These are phyloP conservation scores for Sarcophaga variegata DNA, from an alignment of 2,888 invertebrate species.

Conservation along the genomic window DNA sequence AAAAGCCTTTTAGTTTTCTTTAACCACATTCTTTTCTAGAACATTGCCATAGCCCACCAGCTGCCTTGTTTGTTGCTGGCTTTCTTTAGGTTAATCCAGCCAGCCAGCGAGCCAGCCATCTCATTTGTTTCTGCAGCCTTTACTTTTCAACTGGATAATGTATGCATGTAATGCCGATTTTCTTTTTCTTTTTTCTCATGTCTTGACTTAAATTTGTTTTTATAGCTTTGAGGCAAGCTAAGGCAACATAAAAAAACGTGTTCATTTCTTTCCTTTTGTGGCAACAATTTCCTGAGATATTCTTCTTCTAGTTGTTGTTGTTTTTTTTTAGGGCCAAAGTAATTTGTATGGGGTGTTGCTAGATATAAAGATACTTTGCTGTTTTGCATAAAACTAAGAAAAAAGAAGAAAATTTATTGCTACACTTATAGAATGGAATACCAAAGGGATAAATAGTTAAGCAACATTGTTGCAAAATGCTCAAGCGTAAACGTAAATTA, in stretches of 20 bases:
- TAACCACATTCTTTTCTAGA: background rate
- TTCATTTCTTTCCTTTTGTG: background rate
- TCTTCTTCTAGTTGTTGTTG: background rate
- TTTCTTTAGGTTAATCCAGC: conserved; percentile 12
- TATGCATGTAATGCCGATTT: background rate
- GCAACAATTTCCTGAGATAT: conserved; percentile 14
- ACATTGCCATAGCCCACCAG: background rate
- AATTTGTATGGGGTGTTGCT: conserved; percentile 27
- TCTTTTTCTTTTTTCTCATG: background rate
- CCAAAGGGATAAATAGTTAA: background rate
- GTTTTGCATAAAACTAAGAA: background rate
- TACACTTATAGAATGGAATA: background rate
- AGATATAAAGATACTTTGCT: background rate
- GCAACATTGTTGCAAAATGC: background rate
- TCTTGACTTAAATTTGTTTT: conserved; percentile 20
- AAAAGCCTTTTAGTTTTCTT: conserved; percentile 8
- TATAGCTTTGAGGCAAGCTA: conserved; percentile 18
- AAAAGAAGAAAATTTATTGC: background rate
- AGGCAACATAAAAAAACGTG: conserved; percentile 26
- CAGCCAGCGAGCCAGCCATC: too few relatives aligned
- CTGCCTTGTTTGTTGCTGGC: background rate
- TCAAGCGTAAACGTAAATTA: background rate
- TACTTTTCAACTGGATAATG: background rate
- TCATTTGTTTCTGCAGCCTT: too few relatives aligned
- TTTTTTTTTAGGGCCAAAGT: conserved; percentile 8